These are phyloP conservation scores for Echinarachnius parma DNA, from an alignment of 53 echinoderm and acorn worm species.

Conservation along the genomic window DNA sequence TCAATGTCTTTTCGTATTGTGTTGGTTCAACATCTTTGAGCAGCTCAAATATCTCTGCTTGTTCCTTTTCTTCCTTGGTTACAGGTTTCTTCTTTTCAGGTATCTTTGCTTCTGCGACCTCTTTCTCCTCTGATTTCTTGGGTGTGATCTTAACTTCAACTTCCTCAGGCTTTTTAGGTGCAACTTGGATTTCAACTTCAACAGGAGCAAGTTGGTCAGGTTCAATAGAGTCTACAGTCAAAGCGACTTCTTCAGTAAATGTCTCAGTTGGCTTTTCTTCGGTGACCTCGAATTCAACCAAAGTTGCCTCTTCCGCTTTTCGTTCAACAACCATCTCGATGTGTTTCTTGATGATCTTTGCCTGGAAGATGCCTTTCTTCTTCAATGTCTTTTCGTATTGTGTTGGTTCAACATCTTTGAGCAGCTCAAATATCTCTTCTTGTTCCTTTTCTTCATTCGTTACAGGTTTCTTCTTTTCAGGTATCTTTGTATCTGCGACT, in stretches of 20 bases:
- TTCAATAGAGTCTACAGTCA: neutral
- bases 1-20: slow-evolving; percentile 52
- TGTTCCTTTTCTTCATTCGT: neutral
- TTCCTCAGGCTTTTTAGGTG: neutral
- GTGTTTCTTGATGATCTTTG: neutral
- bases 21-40: slow-evolving; percentile 56
- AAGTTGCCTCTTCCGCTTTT: neutral
- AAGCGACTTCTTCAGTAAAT: neutral
- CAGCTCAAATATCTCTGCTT: slow-evolving; percentile 60
- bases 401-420: neutral
- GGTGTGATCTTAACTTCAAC: neutral
- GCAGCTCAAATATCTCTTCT: neutral
- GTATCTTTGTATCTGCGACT: neutral
- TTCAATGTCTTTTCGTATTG: neutral
- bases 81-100: slow-evolving; percentile 9
- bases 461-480: neutral
- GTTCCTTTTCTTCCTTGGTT: neutral
- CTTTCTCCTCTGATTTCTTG: neutral
- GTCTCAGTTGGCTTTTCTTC: neutral
- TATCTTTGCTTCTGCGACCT: neutral
- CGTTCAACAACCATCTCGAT: neutral
- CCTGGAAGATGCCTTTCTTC: neutral
- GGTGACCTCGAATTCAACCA: neutral
- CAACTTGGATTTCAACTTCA: neutral
- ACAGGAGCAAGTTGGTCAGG: neutral